Evolutionary conservation across 1,140 invertebrate species (phyloP).

Genomic region (Eupeodes corollae): DNA sequence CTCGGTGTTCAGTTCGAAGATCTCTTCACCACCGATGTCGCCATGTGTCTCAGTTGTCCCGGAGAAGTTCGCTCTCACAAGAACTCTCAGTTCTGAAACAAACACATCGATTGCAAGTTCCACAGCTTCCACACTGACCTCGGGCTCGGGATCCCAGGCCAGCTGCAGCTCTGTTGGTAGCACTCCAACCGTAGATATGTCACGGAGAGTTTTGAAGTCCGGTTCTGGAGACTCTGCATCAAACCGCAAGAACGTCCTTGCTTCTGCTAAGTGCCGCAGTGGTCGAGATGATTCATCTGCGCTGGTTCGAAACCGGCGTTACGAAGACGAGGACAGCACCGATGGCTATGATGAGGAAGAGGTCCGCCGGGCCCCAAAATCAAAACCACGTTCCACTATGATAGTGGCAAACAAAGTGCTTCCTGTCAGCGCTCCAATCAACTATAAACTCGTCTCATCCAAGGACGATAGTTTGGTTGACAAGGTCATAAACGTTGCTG

Average conservation of each 20-base stretch:
- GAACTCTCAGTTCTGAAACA: conserved; percentile 50
- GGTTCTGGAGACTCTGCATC: conserved; percentile 49
- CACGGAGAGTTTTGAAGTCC: conserved; percentile 58
- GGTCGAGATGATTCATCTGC: conserved; percentile 46
- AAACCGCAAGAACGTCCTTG: conserved; percentile 74
- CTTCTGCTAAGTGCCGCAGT: conserved; percentile 73
- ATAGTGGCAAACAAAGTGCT: conserved; percentile 4
- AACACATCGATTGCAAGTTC: conserved; percentile 49
- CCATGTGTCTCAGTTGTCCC: conserved; percentile 22
- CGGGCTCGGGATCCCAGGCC: conserved; percentile 49
- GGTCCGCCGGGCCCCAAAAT: conserved; percentile 21
- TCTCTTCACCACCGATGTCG: conserved; percentile 24
- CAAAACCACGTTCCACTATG: conserved; percentile 12
- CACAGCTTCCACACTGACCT: conserved; percentile 51
- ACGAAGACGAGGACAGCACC: conserved; percentile 31
- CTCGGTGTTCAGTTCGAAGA: conserved; percentile 69
- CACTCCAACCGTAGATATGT: conserved; percentile 43
- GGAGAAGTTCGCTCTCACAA: conserved; percentile 39
- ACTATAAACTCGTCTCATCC: conserved; percentile 23
- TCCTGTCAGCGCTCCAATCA: conserved; percentile 11
- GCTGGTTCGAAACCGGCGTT: conserved; percentile 10
- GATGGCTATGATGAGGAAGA: conserved; percentile 31
- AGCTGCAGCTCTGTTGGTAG: conserved; percentile 52
- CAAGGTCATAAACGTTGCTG: conserved; percentile 35
- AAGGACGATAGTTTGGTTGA: conserved; percentile 21